Percentiles rank a stretch among this genome's conserved stretches.
Conservation (phyloP, 1,140 invertebrate species). For the Bilobella aurantiaca region DNA sequence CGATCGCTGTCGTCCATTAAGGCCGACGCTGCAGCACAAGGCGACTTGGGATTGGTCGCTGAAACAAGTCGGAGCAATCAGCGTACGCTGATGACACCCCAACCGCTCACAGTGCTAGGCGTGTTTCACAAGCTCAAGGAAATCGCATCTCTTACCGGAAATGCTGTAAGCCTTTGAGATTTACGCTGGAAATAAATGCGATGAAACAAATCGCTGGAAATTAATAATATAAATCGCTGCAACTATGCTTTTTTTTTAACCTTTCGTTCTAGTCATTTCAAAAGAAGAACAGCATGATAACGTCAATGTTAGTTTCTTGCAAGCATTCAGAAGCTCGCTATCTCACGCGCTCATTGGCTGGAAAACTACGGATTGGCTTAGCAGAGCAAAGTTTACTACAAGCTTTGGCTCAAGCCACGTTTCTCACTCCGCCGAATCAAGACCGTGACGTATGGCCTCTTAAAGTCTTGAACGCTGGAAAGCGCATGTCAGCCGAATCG, state of each 20-base stretch:
- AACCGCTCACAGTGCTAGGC: slow-evolving; percentile 50
- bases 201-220: too few species aligned
- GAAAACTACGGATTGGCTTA: slow-evolving; percentile 90
- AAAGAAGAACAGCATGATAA: slow-evolving; percentile 88
- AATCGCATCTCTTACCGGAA: slow-evolving; percentile 77
- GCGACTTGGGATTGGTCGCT: slow-evolving; percentile 88
- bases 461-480: slow-evolving; percentile 51
- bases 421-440: slow-evolving; percentile 57
- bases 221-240: slow-evolving; percentile 6
- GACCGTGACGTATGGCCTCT: slow-evolving; percentile 47
- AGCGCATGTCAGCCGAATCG: slow-evolving; percentile 51
- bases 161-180: slow-evolving; percentile 48
- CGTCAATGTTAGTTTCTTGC: slow-evolving; percentile 85
- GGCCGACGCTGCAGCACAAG: slow-evolving; percentile 61
- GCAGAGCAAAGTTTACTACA: slow-evolving; percentile 89
- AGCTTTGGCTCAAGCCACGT: slow-evolving; percentile 76
- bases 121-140: slow-evolving; percentile 84
- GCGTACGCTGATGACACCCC: slow-evolving; percentile 67
- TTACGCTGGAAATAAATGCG: too few species aligned
- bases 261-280: slow-evolving; percentile 52
- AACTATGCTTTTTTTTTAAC: slow-evolving; percentile 21
- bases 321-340: slow-evolving; percentile 80
- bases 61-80: slow-evolving; percentile 82
- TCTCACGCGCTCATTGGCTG: slow-evolving; percentile 80
- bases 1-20: slow-evolving; percentile 76